Evolutionary conservation across 2,113 vertebrate species (phyloP), one percentile per base, ranked within the genome.

Genomic region (Coracopsis vasa): DNA sequence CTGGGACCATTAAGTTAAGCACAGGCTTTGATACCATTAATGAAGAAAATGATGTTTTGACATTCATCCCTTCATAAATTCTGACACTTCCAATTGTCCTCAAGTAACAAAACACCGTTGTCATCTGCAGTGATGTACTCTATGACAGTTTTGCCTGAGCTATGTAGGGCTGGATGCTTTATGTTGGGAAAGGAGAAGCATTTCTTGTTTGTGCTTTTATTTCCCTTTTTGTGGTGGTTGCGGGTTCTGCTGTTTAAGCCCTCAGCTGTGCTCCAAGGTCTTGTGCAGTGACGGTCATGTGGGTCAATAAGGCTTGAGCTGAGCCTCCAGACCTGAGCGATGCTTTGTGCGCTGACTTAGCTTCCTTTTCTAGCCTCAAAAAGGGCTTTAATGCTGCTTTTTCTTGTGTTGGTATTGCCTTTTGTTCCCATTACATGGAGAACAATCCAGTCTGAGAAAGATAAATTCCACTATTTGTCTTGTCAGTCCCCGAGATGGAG

Each of bases 401-500:
- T 54, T 93, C 80, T 86, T 74, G 65, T 69, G 44, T 74, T 50
- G 50, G 66, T 74, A 54, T 69, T 86, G 87, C 86, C 78, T 88
- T 86, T 93, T 93, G 66, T 96, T 96, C 65, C 66, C 42, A 42
- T 97, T 96, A 94, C 54, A 9, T 3, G 5, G 74, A 96, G 74
- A 80, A 91, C 86, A 70, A 35, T 81, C 78, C 80, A 41, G 62
- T 14, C 77, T 75, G 62, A 93, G 93, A 86, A 70, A 95, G 96
- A 94, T 91, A 91, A 95, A 97, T 97, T 64, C 87, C 92, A 69
- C 96, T 39, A 94, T 97, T 97, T 97, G 91, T 79, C 96, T 39
- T 97, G 97, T 97, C 97, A 97, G 7, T n/a, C 92, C 39, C 41
- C 0, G 86, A 93, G 95, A 95, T 97, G 85, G 91, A 96, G 92